Percentiles rank a stretch among this genome's conserved stretches.
These are phyloP conservation scores for Drosophila quasianomalipes DNA, from an alignment of 2,888 invertebrate species.

Conservation along the genomic window DNA sequence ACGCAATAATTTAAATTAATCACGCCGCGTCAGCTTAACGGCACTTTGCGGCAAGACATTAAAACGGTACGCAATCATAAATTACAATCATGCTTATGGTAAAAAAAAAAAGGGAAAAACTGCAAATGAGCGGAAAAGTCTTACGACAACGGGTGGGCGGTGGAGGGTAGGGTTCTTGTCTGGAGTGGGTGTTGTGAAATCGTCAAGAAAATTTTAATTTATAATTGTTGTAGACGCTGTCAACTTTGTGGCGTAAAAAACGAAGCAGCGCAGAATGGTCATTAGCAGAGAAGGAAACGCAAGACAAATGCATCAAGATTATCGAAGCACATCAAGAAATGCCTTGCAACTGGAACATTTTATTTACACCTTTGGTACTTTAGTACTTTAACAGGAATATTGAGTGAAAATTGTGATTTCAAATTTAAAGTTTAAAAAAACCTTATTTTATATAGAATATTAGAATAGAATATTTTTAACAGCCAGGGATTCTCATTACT, in stretches of 20 bases:
- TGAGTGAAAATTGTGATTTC: not conserved
- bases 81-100: conserved; percentile 33
- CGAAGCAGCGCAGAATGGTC: conserved; percentile 14
- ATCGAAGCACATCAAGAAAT: conserved; percentile 1
- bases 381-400: no score
- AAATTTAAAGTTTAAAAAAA: not conserved
- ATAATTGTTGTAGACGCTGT: conserved; percentile 32
- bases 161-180: not conserved
- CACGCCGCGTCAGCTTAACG: conserved; percentile 44
- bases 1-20: conserved; percentile 64
- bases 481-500: not conserved
- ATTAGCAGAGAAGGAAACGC: not conserved
- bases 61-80: conserved; percentile 43
- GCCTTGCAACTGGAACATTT: not conserved
- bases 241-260: conserved; percentile 1
- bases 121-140: not conserved
- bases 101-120: not conserved
- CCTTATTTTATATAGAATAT: not conserved
- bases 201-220: conserved; percentile 43
- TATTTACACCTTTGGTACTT: not conserved
- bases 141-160: no score
- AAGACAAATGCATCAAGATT: not conserved
- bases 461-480: not conserved
- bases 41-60: conserved; percentile 41
- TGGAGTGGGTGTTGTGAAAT: conserved; percentile 7